A percentile compares a stretch with the other conserved stretches of the same genome.
These are phyloP conservation scores for Euwallacea similis DNA, from an alignment of 1,140 invertebrate species.

Conservation along the genomic window DNA sequence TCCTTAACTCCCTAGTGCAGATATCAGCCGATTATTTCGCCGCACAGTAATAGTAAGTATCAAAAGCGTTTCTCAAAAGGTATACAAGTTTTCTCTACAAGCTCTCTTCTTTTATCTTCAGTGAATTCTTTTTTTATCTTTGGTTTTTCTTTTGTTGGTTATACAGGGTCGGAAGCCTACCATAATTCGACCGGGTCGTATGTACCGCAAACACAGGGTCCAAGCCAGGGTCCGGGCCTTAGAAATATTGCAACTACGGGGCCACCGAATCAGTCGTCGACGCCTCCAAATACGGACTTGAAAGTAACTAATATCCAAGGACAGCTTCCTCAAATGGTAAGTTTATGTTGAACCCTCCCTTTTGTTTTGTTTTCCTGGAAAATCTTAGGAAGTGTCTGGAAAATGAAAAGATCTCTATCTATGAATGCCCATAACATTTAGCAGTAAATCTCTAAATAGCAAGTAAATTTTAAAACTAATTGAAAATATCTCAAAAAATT, in stretches of 20 bases:
- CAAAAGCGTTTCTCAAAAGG: not conserved
- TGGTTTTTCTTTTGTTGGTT: conserved; percentile 15
- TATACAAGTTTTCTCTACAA: not conserved
- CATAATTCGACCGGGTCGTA: conserved; percentile 30
- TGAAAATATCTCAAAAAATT: no score
- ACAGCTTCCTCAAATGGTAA: conserved; percentile 44
- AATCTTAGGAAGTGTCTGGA: not conserved
- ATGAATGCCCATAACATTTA: no score
- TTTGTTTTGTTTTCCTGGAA: conserved; percentile 3
- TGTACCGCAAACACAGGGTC: conserved; percentile 45
- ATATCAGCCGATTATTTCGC: conserved; percentile 31
- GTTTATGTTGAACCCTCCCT: conserved; percentile 10
- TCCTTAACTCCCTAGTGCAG: conserved; percentile 26
- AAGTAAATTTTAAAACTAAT: no score
- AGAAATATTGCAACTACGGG: conserved; percentile 41
- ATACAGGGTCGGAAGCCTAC: conserved; percentile 43
- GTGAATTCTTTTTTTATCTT: no score
- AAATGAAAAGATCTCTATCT: no score
- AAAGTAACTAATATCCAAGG: conserved; percentile 47
- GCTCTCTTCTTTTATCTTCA: no score
- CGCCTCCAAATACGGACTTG: conserved; percentile 51
- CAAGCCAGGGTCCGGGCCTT: conserved; percentile 46
- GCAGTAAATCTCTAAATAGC: no score
- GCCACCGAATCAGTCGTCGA: conserved; percentile 52
- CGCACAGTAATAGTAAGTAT: conserved; percentile 31